Percentiles rank a stretch among this genome's conserved stretches.
Conservation (phyloP, 2,888 invertebrate genomes). For the Microctonus brassicae region DNA sequence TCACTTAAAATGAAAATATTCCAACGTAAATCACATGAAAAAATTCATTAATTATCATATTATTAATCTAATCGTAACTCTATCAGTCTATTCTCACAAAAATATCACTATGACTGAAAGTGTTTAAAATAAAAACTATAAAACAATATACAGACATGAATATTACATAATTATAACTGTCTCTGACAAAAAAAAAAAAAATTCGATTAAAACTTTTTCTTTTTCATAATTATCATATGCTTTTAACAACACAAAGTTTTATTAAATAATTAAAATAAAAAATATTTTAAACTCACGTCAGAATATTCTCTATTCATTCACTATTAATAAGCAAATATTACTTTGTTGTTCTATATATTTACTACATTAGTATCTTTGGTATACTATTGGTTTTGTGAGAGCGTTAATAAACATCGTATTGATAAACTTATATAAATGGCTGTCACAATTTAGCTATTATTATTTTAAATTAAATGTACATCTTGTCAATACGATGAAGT, state of each 20-base stretch:
- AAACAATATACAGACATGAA: background rate
- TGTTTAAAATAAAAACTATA: slow-evolving; percentile 29
- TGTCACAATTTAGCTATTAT: slow-evolving; percentile 31
- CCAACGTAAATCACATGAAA: slow-evolving; percentile 47
- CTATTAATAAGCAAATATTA: background rate
- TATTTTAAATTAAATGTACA: slow-evolving; percentile 16
- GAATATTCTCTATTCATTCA: slow-evolving; percentile 8
- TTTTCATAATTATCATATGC: background rate
- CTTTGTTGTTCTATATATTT: background rate
- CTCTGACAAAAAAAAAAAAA: background rate
- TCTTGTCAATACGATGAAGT: slow-evolving; percentile 43
- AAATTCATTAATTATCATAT: slow-evolving; percentile 50
- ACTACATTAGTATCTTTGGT: slow-evolving; percentile 61
- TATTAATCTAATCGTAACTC: slow-evolving; percentile 50
- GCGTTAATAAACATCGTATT: slow-evolving; percentile 50
- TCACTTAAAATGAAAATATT: slow-evolving; percentile 12
- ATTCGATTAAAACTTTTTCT: background rate
- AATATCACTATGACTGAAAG: slow-evolving; percentile 57
- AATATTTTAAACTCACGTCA: slow-evolving; percentile 3
- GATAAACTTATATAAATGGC: slow-evolving; percentile 46
- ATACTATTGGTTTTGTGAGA: slow-evolving; percentile 54
- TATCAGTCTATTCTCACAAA: slow-evolving; percentile 62
- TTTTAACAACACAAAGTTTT: background rate
- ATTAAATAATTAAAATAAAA: background rate
- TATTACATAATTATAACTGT: background rate